Evolutionary conservation across 2,113 vertebrate species (phyloP).

Genomic region (Gymnorhina tibicen): DNA sequence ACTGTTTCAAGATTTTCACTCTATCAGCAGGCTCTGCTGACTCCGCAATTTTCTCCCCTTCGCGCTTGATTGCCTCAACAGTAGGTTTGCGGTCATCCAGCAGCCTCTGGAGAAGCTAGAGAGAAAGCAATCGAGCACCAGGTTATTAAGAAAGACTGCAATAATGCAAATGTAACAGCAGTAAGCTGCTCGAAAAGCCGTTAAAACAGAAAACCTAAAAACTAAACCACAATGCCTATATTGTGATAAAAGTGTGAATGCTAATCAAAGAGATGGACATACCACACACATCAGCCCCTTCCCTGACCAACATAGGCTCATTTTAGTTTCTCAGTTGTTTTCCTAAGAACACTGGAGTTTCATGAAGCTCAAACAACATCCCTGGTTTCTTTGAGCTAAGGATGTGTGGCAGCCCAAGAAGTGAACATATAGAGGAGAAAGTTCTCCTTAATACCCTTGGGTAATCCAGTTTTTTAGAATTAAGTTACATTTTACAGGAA

Average conservation of each 20-base stretch:
- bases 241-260: not conserved
- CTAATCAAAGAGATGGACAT: not conserved
- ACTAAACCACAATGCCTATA: not conserved
- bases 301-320: not conserved
- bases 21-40: constrained; percentile 88
- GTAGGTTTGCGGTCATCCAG: constrained; percentile 92
- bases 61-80: constrained; percentile 90
- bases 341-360: not conserved
- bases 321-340: not conserved
- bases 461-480: not conserved
- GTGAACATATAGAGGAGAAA: not conserved
- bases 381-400: not conserved
- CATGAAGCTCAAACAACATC: not conserved
- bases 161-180: not conserved
- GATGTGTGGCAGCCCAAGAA: not conserved
- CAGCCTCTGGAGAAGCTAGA: constrained; percentile 91
- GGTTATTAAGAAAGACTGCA: not conserved
- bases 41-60: constrained; percentile 90
- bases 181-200: not conserved
- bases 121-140: not conserved
- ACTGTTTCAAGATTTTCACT: constrained; percentile 88
- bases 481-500: not conserved
- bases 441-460: not conserved
- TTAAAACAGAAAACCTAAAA: not conserved
- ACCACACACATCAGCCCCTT: not conserved